phyloP scores from a whole-genome alignment of 2,113 vertebrate species.

The Monarcha castaneiventris region DNA sequence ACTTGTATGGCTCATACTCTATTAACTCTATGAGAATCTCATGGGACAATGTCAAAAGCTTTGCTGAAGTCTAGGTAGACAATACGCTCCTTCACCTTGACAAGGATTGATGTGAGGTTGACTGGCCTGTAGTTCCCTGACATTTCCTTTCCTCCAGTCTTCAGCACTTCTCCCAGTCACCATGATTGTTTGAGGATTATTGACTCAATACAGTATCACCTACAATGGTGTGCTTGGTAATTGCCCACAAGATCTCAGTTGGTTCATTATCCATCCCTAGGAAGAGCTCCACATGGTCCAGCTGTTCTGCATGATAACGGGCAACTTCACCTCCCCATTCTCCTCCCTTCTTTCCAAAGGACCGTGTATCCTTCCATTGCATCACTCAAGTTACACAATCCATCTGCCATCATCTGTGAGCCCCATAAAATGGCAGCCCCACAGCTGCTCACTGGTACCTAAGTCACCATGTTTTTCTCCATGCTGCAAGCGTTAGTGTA shows the following conservation, averaged over 20 bases:
- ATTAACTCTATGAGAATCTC: not conserved
- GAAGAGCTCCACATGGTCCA: not conserved
- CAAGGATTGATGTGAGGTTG: not conserved
- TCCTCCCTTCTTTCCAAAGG: not conserved
- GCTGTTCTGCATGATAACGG: not conserved
- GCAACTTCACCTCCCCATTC: not conserved
- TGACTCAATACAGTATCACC: not conserved
- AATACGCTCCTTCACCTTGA: not conserved
- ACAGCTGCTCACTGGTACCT: not conserved
- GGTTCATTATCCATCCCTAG: not conserved
- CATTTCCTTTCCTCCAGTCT: not conserved
- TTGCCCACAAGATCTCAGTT: not conserved
- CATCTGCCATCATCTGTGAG: not conserved
- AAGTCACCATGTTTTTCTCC: not conserved
- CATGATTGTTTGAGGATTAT: not conserved
- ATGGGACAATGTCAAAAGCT: not conserved
- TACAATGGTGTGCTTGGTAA: not conserved
- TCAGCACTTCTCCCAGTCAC: not conserved
- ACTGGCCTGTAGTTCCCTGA: not conserved
- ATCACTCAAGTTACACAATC: accelerated
- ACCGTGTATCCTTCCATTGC: not conserved
- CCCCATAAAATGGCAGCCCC: not conserved
- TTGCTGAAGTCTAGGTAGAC: not conserved
- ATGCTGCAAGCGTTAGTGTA: not conserved
- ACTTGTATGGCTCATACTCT: not conserved